Conservation (phyloP, 1,140 invertebrate genomes). For the Drosophila rufa region DNA sequence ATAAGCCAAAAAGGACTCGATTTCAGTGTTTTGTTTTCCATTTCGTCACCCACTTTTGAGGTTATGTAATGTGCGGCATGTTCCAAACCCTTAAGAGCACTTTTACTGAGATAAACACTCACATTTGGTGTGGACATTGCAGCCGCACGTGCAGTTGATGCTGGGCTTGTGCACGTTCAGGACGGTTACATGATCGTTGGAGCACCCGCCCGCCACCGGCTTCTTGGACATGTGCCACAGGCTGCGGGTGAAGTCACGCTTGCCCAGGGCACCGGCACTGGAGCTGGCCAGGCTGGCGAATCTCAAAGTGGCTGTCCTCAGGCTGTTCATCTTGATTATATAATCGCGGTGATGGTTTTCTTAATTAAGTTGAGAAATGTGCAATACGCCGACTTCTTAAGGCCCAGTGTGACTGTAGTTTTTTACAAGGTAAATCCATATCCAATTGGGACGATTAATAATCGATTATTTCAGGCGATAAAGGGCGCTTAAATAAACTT, state of each 20-base stretch:
- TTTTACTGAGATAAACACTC: conserved; percentile 47
- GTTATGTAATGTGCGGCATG: conserved; percentile 68
- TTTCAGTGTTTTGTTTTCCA: conserved; percentile 25
- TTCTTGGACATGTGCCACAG: conserved; percentile 89
- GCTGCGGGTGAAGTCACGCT: conserved; percentile 88
- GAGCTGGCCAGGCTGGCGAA: conserved; percentile 85
- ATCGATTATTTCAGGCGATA: conserved; percentile 6
- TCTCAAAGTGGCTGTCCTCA: conserved; percentile 87
- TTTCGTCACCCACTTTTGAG: conserved; percentile 63
- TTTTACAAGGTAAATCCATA: background rate
- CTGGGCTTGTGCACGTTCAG: conserved; percentile 83
- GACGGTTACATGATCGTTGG: conserved; percentile 58
- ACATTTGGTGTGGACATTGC: conserved; percentile 90
- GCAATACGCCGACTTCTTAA: conserved; percentile 24
- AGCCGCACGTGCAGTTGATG: conserved; percentile 88
- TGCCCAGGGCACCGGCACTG: conserved; percentile 86
- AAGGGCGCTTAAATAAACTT: background rate
- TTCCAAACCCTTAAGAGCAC: background rate
- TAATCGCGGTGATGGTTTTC: conserved; percentile 41
- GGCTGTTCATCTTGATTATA: conserved; percentile 89
- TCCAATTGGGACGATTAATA: background rate
- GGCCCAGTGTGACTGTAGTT: conserved; percentile 13
- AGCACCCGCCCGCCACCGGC: conserved; percentile 44
- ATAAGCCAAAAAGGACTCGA: background rate
- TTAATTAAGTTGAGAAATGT: conserved; percentile 53